Conservation (phyloP, 2,888 invertebrate species). For the Tyria jacobaeae region DNA sequence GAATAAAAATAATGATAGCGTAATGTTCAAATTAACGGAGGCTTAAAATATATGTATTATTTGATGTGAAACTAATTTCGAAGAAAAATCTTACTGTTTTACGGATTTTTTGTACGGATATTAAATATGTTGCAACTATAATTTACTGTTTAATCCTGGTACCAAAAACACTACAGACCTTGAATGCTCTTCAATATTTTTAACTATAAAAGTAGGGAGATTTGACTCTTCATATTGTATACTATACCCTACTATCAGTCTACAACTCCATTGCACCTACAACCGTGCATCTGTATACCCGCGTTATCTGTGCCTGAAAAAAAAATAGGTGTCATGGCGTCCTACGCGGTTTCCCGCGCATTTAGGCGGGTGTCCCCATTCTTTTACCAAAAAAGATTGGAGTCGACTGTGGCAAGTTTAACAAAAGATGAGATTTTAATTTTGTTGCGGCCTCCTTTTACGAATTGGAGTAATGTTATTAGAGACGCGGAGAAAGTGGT, state of each 20-base stretch:
- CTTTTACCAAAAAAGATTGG: slow-evolving; percentile 76
- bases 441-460: slow-evolving; percentile 76
- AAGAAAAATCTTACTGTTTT: too few species aligned
- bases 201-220: slow-evolving; percentile 43
- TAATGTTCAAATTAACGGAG: too few species aligned
- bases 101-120: too few species aligned
- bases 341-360: slow-evolving; percentile 73
- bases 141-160: too few species aligned
- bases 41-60: too few species aligned
- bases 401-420: slow-evolving; percentile 79
- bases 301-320: slow-evolving; percentile 34
- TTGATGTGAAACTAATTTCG: too few species aligned
- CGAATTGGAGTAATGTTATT: slow-evolving; percentile 81
- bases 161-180: neutral
- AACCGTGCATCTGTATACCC: slow-evolving; percentile 30
- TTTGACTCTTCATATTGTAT: slow-evolving; percentile 18
- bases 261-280: slow-evolving; percentile 48
- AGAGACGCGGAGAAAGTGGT: slow-evolving; percentile 84
- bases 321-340: slow-evolving; percentile 64
- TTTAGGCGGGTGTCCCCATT: slow-evolving; percentile 70
- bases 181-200: neutral
- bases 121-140: neutral
- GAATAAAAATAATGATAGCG: too few species aligned
- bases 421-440: slow-evolving; percentile 81
- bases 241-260: slow-evolving; percentile 30